Evolutionary conservation across 2,113 vertebrate species (phyloP).

Genomic region (Alligator mississippiensis): DNA sequence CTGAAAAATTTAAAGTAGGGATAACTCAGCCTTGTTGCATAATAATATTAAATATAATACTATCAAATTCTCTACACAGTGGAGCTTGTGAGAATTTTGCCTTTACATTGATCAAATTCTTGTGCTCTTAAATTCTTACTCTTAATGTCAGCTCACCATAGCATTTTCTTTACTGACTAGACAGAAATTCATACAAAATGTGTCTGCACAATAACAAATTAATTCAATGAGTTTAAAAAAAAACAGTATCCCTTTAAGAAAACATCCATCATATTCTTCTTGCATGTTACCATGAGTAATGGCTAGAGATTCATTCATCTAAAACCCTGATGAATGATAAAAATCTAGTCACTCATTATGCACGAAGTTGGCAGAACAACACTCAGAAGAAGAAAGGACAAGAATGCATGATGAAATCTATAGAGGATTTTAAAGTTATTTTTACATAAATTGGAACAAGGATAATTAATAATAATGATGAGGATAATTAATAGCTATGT

Average conservation of each 20-base stretch:
- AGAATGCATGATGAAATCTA: neutral
- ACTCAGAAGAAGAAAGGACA: neutral
- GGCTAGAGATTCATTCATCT: neutral
- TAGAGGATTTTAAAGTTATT: constrained; percentile 36
- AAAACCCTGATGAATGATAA: neutral
- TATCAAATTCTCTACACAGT: neutral
- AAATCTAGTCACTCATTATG: neutral
- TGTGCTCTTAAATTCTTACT: neutral
- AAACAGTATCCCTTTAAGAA: neutral
- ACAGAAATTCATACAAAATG: neutral
- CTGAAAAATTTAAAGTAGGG: neutral
- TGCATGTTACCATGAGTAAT: neutral
- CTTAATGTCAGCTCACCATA: neutral
- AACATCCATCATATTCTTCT: neutral
- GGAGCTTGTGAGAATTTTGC: neutral
- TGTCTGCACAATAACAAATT: neutral
- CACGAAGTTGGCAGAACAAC: neutral
- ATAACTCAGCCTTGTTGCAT: neutral
- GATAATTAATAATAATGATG: constrained; percentile 36
- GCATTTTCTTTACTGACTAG: neutral
- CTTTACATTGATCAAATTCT: neutral
- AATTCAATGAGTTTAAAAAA: neutral
- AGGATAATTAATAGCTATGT: constrained; percentile 10
- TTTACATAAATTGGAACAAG: constrained; percentile 41
- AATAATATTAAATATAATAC: neutral